Evolutionary conservation across 2,113 vertebrate species (phyloP).

Genomic region (Bettongia penicillata): DNA sequence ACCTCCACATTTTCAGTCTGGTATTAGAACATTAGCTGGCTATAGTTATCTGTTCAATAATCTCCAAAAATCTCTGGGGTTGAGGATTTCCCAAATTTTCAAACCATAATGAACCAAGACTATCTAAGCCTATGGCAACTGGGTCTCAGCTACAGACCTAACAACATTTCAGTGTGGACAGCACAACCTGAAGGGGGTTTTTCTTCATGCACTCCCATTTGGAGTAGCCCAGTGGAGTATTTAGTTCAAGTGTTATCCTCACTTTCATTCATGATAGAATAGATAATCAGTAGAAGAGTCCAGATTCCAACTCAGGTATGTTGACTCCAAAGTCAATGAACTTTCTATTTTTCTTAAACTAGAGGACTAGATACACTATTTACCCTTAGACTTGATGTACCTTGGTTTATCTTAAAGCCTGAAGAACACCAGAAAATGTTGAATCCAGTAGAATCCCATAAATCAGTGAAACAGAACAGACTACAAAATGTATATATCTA

Average conservation of each 20-base stretch:
- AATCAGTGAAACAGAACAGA: not conserved
- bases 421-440: not conserved
- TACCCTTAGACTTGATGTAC: not conserved
- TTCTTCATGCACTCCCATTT: not conserved
- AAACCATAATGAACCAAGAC: not conserved
- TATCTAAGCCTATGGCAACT: not conserved
- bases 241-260: not conserved
- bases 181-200: not conserved
- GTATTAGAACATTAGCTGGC: not conserved
- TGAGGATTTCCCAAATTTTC: not conserved
- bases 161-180: not conserved
- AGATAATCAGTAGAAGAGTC: not conserved
- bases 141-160: too few relatives aligned
- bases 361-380: not conserved
- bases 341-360: not conserved
- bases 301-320: not conserved
- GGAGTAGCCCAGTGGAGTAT: not conserved
- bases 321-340: not conserved
- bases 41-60: not conserved
- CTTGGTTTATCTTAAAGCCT: not conserved
- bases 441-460: not conserved
- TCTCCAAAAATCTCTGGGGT: not conserved
- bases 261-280: not conserved
- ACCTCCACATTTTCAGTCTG: not conserved
- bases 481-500: not conserved